Conservation (phyloP, 2,888 invertebrate species). For the Drosophila bunnanda region DNA sequence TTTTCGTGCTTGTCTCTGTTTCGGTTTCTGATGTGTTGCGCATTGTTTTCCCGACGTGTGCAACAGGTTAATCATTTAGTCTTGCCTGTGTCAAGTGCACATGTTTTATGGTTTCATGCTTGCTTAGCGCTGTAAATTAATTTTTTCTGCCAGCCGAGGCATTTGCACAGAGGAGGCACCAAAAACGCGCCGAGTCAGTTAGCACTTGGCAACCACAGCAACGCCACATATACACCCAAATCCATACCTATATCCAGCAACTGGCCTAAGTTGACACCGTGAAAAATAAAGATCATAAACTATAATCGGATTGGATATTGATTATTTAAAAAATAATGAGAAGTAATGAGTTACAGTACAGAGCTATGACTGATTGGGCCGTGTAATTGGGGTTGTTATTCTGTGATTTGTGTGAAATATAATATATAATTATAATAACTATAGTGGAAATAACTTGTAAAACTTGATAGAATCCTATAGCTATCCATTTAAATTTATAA, state of each 20-base stretch:
- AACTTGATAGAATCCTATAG: neutral
- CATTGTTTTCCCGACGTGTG: conserved; percentile 35
- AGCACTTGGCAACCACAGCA: conserved; percentile 28
- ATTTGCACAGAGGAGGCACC: conserved; percentile 35
- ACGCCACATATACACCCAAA: conserved; percentile 25
- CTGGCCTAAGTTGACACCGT: conserved; percentile 10
- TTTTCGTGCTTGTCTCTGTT: conserved; percentile 1
- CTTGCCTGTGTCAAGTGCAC: conserved; percentile 41
- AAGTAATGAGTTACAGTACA: neutral
- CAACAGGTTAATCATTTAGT: conserved; percentile 59
- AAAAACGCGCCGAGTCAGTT: conserved; percentile 42
- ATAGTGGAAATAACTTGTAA: too few relatives aligned
- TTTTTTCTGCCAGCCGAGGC: conserved; percentile 48
- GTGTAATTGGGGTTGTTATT: neutral
- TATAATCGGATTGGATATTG: neutral
- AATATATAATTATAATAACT: too few relatives aligned
- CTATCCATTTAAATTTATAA: too few relatives aligned
- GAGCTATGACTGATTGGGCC: neutral
- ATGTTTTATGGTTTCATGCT: conserved; percentile 52
- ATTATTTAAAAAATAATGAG: neutral
- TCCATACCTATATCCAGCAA: conserved; percentile 21
- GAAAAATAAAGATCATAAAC: conserved; percentile 7
- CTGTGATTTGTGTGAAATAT: neutral
- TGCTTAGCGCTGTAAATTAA: conserved; percentile 56
- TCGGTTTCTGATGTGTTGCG: conserved; percentile 9